These are phyloP conservation scores for Amiota mariae DNA, from an alignment of 2,888 invertebrate genomes.

Conservation along the genomic window DNA sequence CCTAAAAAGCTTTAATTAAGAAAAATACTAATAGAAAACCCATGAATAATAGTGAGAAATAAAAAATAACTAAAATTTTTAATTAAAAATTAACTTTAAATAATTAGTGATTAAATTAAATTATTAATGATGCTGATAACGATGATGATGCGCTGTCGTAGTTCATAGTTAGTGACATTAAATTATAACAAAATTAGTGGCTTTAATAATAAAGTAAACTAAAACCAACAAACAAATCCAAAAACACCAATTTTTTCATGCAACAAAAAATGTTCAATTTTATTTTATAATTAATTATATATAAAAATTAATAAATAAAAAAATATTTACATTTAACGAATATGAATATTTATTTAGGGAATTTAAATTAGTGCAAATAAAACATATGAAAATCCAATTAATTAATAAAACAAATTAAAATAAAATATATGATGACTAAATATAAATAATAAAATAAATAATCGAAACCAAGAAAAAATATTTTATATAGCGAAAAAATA, in stretches of 20 bases:
- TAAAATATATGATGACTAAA: slow-evolving; percentile 9
- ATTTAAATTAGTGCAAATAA: slow-evolving; percentile 54
- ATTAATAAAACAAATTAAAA: slow-evolving; percentile 42
- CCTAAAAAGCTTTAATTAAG: slow-evolving; percentile 58
- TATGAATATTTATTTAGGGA: slow-evolving; percentile 68
- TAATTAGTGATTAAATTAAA: slow-evolving; percentile 32
- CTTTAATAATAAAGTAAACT: slow-evolving; percentile 60
- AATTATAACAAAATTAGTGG: slow-evolving; percentile 54
- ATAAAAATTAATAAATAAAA: slow-evolving; percentile 44
- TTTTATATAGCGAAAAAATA: too few species aligned
- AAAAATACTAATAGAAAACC: slow-evolving; percentile 52
- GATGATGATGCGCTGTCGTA: slow-evolving; percentile 54
- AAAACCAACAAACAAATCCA: slow-evolving; percentile 45
- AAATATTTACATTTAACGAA: slow-evolving; percentile 63
- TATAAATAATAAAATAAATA: slow-evolving; percentile 38
- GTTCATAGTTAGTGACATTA: slow-evolving; percentile 60
- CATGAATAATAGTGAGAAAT: slow-evolving; percentile 44
- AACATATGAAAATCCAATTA: background rate
- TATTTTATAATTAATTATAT: slow-evolving; percentile 25
- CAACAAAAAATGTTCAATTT: slow-evolving; percentile 42
- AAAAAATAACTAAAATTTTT: slow-evolving; percentile 25
- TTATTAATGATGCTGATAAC: slow-evolving; percentile 33
- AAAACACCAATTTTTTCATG: slow-evolving; percentile 61
- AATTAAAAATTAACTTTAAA: background rate
- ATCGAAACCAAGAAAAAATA: background rate